Conservation (phyloP, 1,140 invertebrate genomes). For the Zaprionus davidi region DNA sequence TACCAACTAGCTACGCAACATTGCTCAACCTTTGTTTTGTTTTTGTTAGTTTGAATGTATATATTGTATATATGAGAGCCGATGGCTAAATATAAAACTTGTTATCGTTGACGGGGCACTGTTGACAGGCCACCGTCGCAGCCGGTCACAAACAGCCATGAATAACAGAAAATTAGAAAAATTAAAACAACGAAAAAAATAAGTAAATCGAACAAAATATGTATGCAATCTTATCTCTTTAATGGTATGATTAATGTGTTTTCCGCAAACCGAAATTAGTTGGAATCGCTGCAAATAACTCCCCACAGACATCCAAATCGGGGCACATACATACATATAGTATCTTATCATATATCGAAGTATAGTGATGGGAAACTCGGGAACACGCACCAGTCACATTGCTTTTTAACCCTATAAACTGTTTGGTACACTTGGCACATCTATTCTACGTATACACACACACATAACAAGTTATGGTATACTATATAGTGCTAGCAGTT, state of each 20-base stretch:
- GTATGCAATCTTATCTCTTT: constrained; percentile 45
- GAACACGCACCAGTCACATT: constrained; percentile 2
- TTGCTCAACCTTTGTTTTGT: constrained; percentile 29
- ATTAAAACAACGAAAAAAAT: background rate
- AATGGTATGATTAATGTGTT: constrained; percentile 55
- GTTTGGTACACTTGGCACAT: background rate
- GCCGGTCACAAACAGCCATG: constrained; percentile 26
- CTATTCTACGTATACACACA: background rate
- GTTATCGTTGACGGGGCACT: background rate
- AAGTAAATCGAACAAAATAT: constrained; percentile 18
- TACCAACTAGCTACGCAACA: constrained; percentile 9
- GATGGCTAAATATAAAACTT: constrained; percentile 42
- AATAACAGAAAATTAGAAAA: constrained; percentile 27
- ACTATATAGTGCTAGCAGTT: background rate
- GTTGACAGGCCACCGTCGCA: background rate
- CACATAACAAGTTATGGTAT: background rate
- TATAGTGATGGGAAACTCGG: background rate
- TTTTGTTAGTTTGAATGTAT: constrained; percentile 31
- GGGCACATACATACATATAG: background rate
- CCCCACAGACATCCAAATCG: background rate
- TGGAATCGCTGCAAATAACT: constrained; percentile 20
- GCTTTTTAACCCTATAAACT: background rate
- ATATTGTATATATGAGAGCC: constrained; percentile 36
- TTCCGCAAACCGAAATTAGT: constrained; percentile 41
- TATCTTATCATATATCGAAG: background rate